Evolutionary conservation across 2,888 invertebrate species (phyloP), one percentile per base, ranked within the genome.

Genomic region (Argyresthia albistria): DNA sequence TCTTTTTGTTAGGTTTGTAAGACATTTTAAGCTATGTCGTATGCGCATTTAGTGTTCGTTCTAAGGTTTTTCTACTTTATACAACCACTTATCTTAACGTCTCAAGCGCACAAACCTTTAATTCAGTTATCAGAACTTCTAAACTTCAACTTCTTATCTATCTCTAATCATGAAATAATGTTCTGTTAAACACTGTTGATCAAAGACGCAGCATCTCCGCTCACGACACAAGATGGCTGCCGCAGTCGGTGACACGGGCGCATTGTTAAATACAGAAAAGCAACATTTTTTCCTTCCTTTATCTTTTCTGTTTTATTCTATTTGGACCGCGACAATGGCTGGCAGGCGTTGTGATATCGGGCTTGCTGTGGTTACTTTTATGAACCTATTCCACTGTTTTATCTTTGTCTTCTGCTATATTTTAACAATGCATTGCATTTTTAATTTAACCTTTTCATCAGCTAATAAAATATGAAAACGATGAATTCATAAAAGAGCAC

Each of bases 231-330:
- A 76, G 66, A 81, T 82, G 83, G 84, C 84, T 74, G 52, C 50
- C 49, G 52, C 45, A 45, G 80, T 67, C 79, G 75, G 76, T 76
- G 86, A 86, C 86, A 80, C 74, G 75, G 53, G 69, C 64, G 73
- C 72, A 76, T 86, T 87, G 84, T 84, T 81, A 82, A 80, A 80
- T 4, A 83, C 83, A 82, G 78, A 78, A 72, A 80, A 80, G 80
- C 81, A 79, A 82, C 77, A 81, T 82, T 80, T 80, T 80, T 79
- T 64, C 62, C 66, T 73, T 71, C 60, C 69, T 70, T 67, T 71
- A 50, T 50, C 73, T 79, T 78, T 76, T 64, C 64, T 60, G 57
- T 56, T 59, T 60, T 73, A 70, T 79, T 73, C 74, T 69, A 65
- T 70, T 64, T 65, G 60, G 60, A 58, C 60, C 68, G 82, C 83